Evolutionary conservation across 2,888 invertebrate genomes (phyloP).

Genomic region (Nomada hirtipes): DNA sequence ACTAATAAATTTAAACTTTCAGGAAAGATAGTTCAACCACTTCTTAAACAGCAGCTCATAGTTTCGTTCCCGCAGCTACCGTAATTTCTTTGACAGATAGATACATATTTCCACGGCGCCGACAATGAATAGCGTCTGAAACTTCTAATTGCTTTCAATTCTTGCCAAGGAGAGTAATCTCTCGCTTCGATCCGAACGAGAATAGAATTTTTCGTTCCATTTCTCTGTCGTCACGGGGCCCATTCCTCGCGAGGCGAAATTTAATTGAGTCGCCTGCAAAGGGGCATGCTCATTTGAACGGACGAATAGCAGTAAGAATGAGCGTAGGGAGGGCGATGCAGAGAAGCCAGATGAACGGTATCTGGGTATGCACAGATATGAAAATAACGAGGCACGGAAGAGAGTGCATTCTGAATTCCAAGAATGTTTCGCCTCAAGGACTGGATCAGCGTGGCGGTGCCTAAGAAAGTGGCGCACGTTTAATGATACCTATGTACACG

Average conservation of each 20-base stretch:
- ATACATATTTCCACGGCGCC: no score
- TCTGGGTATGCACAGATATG: background rate
- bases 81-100: no score
- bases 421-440: constrained; percentile 18
- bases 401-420: constrained; percentile 22
- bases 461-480: constrained; percentile 54
- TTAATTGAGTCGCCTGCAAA: background rate
- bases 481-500: constrained; percentile 53
- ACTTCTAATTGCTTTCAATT: background rate
- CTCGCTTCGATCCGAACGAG: background rate
- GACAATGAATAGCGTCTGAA: no score
- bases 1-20: background rate
- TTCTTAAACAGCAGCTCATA: no score
- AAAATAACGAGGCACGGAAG: background rate
- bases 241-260: background rate
- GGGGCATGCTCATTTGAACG: no score
- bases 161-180: background rate
- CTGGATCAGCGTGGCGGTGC: constrained; percentile 32
- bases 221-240: background rate
- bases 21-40: background rate
- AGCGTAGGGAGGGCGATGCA: no score
- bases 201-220: background rate
- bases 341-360: background rate
- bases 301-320: background rate
- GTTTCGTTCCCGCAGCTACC: no score